Evolutionary conservation across 1,140 invertebrate genomes (phyloP).

Genomic region (Drosophila littoralis): DNA sequence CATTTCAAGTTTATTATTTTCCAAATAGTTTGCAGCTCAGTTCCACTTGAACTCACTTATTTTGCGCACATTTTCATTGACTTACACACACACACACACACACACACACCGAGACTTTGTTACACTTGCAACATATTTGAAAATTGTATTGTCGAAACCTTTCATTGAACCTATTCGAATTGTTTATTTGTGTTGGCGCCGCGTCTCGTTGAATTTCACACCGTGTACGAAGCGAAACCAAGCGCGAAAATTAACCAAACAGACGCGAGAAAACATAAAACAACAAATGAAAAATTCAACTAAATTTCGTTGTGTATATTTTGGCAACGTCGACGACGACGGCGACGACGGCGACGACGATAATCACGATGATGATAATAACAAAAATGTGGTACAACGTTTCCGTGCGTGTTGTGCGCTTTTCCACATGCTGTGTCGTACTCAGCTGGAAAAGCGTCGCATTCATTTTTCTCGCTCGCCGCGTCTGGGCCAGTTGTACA

Average conservation of each 20-base stretch:
- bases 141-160: conserved; percentile 26
- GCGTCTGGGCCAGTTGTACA: conserved; percentile 31
- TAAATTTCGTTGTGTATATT: conserved; percentile 2
- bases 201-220: neutral
- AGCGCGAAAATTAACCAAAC: conserved; percentile 12
- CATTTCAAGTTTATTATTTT: conserved; percentile 16
- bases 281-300: conserved; percentile 1
- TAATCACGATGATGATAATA: conserved; percentile 26
- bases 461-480: conserved; percentile 36
- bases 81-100: conserved; percentile 4
- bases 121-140: conserved; percentile 33
- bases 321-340: too few relatives aligned
- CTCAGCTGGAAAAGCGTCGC: conserved; percentile 75
- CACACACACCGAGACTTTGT: neutral
- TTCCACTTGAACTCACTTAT: conserved; percentile 3
- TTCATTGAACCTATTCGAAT: neutral
- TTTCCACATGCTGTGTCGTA: conserved; percentile 76
- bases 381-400: conserved; percentile 55
- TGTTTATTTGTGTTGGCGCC: neutral
- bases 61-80: neutral
- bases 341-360: conserved; percentile 11
- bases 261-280: conserved; percentile 7
- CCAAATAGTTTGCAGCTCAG: conserved; percentile 7
- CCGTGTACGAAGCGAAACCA: neutral
- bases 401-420: conserved; percentile 67